Conservation (phyloP, 2,888 invertebrate species). For the Agrochola lychnidis region DNA sequence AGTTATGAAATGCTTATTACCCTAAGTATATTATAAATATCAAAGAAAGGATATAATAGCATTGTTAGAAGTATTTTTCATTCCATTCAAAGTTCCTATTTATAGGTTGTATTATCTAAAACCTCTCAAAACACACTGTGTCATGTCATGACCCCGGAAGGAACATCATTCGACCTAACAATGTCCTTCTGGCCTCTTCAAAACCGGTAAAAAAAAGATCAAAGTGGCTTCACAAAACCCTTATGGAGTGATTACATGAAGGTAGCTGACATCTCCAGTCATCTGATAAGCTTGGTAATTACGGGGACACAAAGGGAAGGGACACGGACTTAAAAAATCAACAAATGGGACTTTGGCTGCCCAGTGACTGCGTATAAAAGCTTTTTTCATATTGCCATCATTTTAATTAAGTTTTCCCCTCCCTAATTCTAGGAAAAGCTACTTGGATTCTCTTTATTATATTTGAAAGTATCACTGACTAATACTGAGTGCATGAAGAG, state of each 20-base stretch:
- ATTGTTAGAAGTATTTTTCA: not conserved
- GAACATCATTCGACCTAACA: constrained; percentile 2
- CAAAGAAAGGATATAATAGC: too few relatives aligned
- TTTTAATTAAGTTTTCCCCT: constrained; percentile 13
- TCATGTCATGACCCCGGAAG: constrained; percentile 13
- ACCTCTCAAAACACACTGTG: not conserved
- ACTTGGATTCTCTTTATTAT: not conserved
- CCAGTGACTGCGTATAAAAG: constrained; percentile 21
- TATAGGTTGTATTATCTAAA: too few relatives aligned
- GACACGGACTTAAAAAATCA: constrained; percentile 24
- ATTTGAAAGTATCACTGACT: not conserved
- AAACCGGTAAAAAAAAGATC: constrained; percentile 43
- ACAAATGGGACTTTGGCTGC: constrained; percentile 12
- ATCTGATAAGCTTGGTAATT: constrained; percentile 65
- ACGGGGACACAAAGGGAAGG: constrained; percentile 44
- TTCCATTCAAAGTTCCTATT: not conserved
- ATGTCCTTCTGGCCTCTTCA: constrained; percentile 10
- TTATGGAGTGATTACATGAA: constrained; percentile 49
- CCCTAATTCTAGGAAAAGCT: not conserved
- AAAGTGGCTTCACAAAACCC: constrained; percentile 47
- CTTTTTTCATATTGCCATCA: constrained; percentile 5
- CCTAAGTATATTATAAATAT: too few relatives aligned
- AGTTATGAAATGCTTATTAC: too few relatives aligned
- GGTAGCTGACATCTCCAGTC: constrained; percentile 53
- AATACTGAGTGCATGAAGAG: not conserved